Conservation (phyloP, 2,797 vertebrate species). For the Leuciscus waleckii region DNA sequence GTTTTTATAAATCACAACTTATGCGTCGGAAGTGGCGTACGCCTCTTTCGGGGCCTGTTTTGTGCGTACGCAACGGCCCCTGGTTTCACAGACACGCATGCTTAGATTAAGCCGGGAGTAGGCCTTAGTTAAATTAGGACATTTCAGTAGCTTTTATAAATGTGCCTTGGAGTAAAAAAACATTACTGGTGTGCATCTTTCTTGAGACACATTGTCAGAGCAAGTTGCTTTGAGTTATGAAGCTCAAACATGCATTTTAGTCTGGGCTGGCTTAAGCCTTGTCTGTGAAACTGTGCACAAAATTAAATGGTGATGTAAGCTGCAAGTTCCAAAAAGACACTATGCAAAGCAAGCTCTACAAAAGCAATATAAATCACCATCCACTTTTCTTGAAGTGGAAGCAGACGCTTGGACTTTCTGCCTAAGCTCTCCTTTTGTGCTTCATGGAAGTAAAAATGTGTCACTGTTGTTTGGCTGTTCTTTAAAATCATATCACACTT, state of each 20-base stretch:
- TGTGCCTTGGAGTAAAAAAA: neutral
- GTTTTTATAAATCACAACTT: too few species aligned
- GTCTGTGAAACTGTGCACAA: neutral
- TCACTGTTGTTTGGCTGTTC: neutral
- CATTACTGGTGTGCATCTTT: neutral
- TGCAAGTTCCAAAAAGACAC: neutral
- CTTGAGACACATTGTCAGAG: neutral
- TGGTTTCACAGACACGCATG: neutral
- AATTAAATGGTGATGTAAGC: neutral
- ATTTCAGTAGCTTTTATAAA: neutral
- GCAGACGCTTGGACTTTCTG: neutral
- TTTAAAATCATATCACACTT: neutral
- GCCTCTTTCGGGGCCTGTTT: too few species aligned
- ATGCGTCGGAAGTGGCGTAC: too few species aligned
- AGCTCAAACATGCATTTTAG: neutral
- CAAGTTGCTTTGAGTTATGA: neutral
- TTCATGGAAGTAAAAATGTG: neutral
- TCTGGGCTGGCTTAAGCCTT: neutral
- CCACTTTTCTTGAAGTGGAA: neutral
- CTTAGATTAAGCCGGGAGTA: neutral
- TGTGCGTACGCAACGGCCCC: too few species aligned
- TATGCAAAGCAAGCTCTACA: neutral
- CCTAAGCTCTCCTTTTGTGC: neutral
- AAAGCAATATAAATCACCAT: neutral
- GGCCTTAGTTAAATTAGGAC: neutral